Conservation (phyloP, 1,140 invertebrate genomes). For the Archegozetes longisetosus region DNA sequence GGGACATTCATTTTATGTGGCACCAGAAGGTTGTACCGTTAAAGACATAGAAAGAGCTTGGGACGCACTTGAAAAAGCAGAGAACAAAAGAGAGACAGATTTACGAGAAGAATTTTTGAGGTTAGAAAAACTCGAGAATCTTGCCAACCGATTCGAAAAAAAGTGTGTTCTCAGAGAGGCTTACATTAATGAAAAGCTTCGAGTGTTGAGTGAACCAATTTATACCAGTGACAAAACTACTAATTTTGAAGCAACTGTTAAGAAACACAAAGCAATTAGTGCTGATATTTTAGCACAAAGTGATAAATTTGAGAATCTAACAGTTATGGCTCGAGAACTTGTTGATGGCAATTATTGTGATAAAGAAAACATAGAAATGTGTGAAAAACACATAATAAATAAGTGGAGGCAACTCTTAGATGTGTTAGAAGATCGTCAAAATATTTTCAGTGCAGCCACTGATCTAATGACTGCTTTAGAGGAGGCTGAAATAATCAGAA, state of each 20-base stretch:
- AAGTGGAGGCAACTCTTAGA: slow-evolving; percentile 73
- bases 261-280: slow-evolving; percentile 95
- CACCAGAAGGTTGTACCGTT: slow-evolving; percentile 69
- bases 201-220: slow-evolving; percentile 78
- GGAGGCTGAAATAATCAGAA: slow-evolving; percentile 76
- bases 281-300: slow-evolving; percentile 83
- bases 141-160: slow-evolving; percentile 88
- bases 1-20: slow-evolving; percentile 70
- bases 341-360: slow-evolving; percentile 81
- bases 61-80: slow-evolving; percentile 79
- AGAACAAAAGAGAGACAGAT: slow-evolving; percentile 82
- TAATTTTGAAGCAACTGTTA: slow-evolving; percentile 90
- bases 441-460: slow-evolving; percentile 54
- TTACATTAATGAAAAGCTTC: slow-evolving; percentile 95
- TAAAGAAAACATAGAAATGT: slow-evolving; percentile 56
- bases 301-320: slow-evolving; percentile 82
- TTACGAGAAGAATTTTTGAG: slow-evolving; percentile 74
- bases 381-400: slow-evolving; percentile 66
- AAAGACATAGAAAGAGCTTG: slow-evolving; percentile 86
- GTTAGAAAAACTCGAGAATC: slow-evolving; percentile 82
- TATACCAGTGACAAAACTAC: slow-evolving; percentile 75
- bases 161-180: slow-evolving; percentile 80
- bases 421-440: slow-evolving; percentile 67
- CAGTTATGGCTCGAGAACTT: slow-evolving; percentile 75
- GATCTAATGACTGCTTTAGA: slow-evolving; percentile 65